Conservation (phyloP, 2,888 invertebrate species). For the Agrypnus murinus region DNA sequence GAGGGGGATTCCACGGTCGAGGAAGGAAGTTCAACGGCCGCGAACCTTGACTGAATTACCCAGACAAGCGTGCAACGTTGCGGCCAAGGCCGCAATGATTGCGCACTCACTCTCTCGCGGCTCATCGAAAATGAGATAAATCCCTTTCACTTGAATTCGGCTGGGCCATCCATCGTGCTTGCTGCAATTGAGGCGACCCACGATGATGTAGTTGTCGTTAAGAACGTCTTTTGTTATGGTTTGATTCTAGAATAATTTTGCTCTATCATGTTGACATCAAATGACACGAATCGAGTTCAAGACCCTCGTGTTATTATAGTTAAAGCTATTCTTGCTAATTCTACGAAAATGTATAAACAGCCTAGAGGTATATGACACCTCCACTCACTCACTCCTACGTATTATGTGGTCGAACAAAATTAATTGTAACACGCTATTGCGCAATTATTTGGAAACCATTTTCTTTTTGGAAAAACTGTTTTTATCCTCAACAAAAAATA, state of each 20-base stretch:
- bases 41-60: slow-evolving; percentile 92
- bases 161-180: slow-evolving; percentile 26
- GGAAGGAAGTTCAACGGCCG: slow-evolving; percentile 83
- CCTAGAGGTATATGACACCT: slow-evolving; percentile 38
- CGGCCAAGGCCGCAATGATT: slow-evolving; percentile 64
- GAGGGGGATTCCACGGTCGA: slow-evolving; percentile 59
- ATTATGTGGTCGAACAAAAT: background rate
- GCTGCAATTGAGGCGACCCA: slow-evolving; percentile 17
- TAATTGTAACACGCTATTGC: too few relatives aligned
- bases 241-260: background rate
- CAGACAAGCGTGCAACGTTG: slow-evolving; percentile 75
- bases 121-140: slow-evolving; percentile 65
- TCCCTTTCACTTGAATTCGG: slow-evolving; percentile 65
- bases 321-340: slow-evolving; percentile 31
- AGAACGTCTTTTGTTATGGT: slow-evolving; percentile 15
- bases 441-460: too few relatives aligned
- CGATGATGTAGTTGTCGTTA: too few relatives aligned
- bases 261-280: slow-evolving; percentile 31
- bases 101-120: slow-evolving; percentile 62
- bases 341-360: slow-evolving; percentile 40
- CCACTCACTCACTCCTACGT: slow-evolving; percentile 11
- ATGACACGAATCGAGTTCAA: slow-evolving; percentile 38
- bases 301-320: slow-evolving; percentile 40
- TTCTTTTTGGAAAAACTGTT: too few relatives aligned
- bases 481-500: too few relatives aligned